These are phyloP conservation scores for Acronicta psi DNA, from an alignment of 2,888 invertebrate species.

Conservation along the genomic window DNA sequence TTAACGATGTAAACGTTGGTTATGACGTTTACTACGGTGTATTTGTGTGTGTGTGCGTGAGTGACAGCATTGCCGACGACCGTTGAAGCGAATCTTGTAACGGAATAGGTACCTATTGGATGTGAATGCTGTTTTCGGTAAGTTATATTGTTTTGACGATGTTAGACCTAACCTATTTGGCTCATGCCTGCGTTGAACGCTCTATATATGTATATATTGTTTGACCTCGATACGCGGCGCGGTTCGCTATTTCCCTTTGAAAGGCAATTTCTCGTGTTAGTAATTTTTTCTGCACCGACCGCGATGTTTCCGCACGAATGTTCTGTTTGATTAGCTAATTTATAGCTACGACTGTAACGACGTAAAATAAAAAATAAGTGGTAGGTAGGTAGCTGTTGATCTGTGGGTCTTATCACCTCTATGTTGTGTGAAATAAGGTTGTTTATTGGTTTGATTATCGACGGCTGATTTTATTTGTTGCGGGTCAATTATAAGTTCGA, in stretches of 20 bases:
- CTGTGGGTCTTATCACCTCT: conserved; percentile 55
- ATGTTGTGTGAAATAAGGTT: conserved; percentile 46
- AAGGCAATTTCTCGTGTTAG: conserved; percentile 72
- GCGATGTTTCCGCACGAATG: conserved; percentile 67
- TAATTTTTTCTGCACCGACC: conserved; percentile 67
- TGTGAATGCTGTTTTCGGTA: conserved; percentile 81
- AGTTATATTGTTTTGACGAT: conserved; percentile 77
- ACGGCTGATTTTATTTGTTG: conserved; percentile 40
- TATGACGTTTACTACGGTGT: conserved; percentile 86
- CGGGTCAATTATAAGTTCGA: conserved; percentile 9
- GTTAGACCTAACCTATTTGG: conserved; percentile 72
- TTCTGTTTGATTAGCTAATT: conserved; percentile 68
- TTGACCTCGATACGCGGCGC: conserved; percentile 78
- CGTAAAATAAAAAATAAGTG: conserved; percentile 47
- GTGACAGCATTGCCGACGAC: conserved; percentile 84
- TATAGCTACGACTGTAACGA: conserved; percentile 54
- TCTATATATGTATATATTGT: conserved; percentile 62
- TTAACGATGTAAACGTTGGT: conserved; percentile 84
- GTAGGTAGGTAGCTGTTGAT: conserved; percentile 26
- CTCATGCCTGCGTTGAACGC: conserved; percentile 67
- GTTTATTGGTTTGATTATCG: conserved; percentile 36
- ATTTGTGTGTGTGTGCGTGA: conserved; percentile 81
- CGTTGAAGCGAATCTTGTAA: conserved; percentile 87
- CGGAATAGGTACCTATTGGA: conserved; percentile 75
- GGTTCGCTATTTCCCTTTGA: conserved; percentile 71